Evolutionary conservation across 2,113 vertebrate species (phyloP), one percentile per base, ranked within the genome.

Genomic region (Microtus ochrogaster): DNA sequence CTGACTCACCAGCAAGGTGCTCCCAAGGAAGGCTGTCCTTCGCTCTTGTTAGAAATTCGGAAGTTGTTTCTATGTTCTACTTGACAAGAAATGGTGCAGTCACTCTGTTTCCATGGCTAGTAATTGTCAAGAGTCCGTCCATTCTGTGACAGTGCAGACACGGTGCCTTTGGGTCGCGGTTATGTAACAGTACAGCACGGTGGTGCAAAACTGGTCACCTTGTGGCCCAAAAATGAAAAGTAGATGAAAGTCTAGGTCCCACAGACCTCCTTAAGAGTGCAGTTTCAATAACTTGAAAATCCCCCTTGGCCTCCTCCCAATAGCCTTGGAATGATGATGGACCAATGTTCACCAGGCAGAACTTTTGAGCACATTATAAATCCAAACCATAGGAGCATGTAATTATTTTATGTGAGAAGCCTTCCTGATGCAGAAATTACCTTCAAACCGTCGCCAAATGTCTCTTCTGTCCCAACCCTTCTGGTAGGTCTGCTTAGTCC

Each of bases 1-100:
- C 36, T 55, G 49, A 79, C 14, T 88, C 33, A 82, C 76, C 74
- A 79, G 14, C 10, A 22, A 55, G 47, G 85, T 14, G 4, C 3
- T 73, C 1, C n/a, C 36, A 78, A 94, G 68, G 47, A 58, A 44
- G 7, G 17, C 76, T 82, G 93, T 74, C 55, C 81, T 95, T 17
- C 36, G 19, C 82, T 66, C 93, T 47, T 47, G 58, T 90, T 96
- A 65, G 81, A 93, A 90, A 86, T 70, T 19, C 28, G 74, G 61
- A 82, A 58, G 74, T 68, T 86, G 12, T 36, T 73, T 47, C 74
- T 63, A 1, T 21, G 0, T 17, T 82, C 44, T 41, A 30, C 30
- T 26, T 72, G 61, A 41, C 8, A 47, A 93, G 26, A 22, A 82
- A 8, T 55, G 7, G 63, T 39, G 28, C 36, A 22, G 74, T 21